A percentile compares a stretch with the other conserved stretches of the same genome.
phyloP scores from a whole-genome alignment of 2,113 vertebrate species.

The human region DNA sequence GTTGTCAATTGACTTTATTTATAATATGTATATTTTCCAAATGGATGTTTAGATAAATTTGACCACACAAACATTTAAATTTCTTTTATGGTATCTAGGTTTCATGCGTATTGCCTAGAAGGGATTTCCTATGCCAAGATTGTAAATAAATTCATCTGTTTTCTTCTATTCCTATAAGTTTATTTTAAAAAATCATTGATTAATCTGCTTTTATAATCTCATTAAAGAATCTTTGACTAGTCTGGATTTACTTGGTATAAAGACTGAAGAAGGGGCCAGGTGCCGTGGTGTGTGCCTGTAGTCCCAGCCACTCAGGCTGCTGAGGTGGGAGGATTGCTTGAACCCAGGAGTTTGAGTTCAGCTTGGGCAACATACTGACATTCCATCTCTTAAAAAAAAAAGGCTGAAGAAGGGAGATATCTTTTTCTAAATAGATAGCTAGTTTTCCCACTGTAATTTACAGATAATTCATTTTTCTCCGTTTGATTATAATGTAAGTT shows the following conservation, averaged over 20 bases:
- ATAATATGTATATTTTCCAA: background rate
- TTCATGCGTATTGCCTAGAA: constrained; percentile 15
- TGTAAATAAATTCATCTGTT: constrained; percentile 39
- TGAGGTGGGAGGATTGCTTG: background rate
- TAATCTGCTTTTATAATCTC: constrained; percentile 47
- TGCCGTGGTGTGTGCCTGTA: background rate
- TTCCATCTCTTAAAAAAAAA: background rate
- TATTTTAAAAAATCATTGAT: background rate
- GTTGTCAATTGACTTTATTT: background rate
- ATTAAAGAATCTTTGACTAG: constrained; percentile 18
- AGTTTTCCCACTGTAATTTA: constrained; percentile 40
- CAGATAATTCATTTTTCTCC: constrained; percentile 47
- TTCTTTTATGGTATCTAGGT: constrained; percentile 12
- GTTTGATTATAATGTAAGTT: constrained; percentile 60
- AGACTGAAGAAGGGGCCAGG: background rate
- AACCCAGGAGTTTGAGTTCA: background rate
- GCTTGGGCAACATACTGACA: background rate
- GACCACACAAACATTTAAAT: constrained; percentile 43
- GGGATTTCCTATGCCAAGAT: constrained; percentile 36
- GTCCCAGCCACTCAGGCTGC: too few species aligned
- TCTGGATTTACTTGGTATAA: constrained; percentile 24
- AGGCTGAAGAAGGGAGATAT: background rate
- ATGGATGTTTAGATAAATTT: background rate
- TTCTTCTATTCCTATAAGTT: constrained; percentile 33
- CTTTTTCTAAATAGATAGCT: constrained; percentile 22